Evolutionary conservation across 2,797 vertebrate species (phyloP), one percentile per base, ranked within the genome.

Genomic region (Allobates femoralis): DNA sequence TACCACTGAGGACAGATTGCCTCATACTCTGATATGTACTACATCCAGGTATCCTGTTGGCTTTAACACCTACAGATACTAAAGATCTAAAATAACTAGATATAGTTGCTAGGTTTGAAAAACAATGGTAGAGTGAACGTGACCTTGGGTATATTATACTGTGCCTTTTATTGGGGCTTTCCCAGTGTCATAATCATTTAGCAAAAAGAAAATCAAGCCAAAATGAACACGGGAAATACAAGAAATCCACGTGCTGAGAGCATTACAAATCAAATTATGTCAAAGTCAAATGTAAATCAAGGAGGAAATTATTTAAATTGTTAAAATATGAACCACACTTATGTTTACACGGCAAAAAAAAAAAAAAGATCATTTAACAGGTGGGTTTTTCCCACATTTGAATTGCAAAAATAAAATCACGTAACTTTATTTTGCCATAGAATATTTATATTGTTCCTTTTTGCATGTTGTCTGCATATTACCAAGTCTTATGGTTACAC

Each of bases 161-260:
- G 50, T 19, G 11, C 1, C 2, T 37, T 10, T 18, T 50, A 37
- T 11, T 0, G 14, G 30, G 18, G 21, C 16, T 23, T 62, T 79
- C 41, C 26, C 56, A 37, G 55, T 14, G 2, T 62, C 23, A 15
- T n/a, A 3, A 28, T 6, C 28, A 11, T 28, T 66, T 28, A 15
- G 15, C 12, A 34, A 32, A 46, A 3, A 11, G 11, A 71, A 82
- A 37, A 53, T 5, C 14, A 34, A 69, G 80, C 64, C 80, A 69
- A 81, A 18, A 73, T 64, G 50, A 41, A 73, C 67, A 83, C 12
- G 78, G 58, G 50, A 64, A 79, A 79, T 3, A 60, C 7, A 34
- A 37, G 19, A 79, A 37, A 58, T 55, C 7, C 16, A 5, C n/a
- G 14, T 37, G 64, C 1, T 21, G 32, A 71, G 14, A 41, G 19